Conservation (phyloP, 2,888 invertebrate genomes). For the Drosophila longiperda region DNA sequence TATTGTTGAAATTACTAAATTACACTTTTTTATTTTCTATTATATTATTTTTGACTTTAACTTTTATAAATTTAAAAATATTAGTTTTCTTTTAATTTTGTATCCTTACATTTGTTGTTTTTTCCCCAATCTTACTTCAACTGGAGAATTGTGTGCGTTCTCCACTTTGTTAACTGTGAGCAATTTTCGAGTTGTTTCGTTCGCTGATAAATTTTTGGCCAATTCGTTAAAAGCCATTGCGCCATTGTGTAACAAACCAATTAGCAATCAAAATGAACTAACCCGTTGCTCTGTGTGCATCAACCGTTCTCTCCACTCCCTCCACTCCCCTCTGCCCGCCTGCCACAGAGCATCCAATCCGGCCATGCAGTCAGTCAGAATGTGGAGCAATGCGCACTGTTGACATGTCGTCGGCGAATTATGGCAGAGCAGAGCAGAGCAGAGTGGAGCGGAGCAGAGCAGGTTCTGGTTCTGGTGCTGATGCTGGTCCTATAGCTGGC, state of each 20-base stretch:
- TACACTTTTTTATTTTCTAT: too few species aligned
- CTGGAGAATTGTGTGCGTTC: background rate
- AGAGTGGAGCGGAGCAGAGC: slow-evolving; percentile 33
- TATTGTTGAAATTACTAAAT: background rate
- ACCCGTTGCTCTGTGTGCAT: slow-evolving; percentile 63
- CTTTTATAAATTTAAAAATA: background rate
- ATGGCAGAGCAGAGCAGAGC: slow-evolving; percentile 63
- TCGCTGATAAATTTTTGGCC: slow-evolving; percentile 72
- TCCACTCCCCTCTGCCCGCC: background rate
- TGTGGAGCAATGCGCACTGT: slow-evolving; percentile 69
- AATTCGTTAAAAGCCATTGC: slow-evolving; percentile 81
- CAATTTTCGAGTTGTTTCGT: slow-evolving; percentile 34
- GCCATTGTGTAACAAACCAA: slow-evolving; percentile 83
- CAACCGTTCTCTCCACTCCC: background rate
- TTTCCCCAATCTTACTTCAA: too few species aligned
- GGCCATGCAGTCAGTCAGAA: slow-evolving; percentile 43
- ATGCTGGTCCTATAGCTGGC: slow-evolving; percentile 9
- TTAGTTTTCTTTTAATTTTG: too few species aligned
- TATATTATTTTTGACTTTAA: background rate
- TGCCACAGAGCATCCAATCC: slow-evolving; percentile 26
- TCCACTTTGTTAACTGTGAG: slow-evolving; percentile 5
- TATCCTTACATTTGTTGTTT: too few species aligned
- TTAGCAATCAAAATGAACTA: slow-evolving; percentile 84
- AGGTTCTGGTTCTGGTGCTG: background rate
- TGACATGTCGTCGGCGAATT: slow-evolving; percentile 78